phyloP scores from a whole-genome alignment of 2,888 invertebrate species.

The Scrobipalpa atriplicella region DNA sequence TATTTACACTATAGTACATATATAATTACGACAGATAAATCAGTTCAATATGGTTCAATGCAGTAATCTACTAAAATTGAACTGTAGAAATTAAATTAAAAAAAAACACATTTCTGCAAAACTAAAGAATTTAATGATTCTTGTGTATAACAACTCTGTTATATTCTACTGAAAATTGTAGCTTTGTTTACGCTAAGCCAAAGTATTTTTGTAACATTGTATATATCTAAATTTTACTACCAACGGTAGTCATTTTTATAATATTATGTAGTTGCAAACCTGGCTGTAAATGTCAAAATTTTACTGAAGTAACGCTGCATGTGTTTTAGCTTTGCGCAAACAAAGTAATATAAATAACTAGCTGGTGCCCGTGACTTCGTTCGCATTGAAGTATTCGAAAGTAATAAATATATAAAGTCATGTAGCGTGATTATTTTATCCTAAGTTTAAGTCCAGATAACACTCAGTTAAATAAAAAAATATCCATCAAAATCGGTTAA shows the following conservation, averaged over 20 bases:
- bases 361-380: no score
- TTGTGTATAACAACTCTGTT: not conserved
- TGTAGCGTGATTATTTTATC: no score
- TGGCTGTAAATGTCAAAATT: no score
- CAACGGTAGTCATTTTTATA: not conserved
- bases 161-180: not conserved
- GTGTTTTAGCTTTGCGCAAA: not conserved
- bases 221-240: not conserved
- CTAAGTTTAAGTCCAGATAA: no score
- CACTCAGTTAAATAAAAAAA: no score
- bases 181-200: not conserved
- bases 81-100: not conserved
- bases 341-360: slow-evolving; percentile 18
- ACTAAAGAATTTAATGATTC: not conserved
- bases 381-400: no score
- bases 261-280: no score
- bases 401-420: no score
- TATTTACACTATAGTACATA: slow-evolving; percentile 17
- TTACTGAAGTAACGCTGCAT: not conserved
- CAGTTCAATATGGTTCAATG: not conserved
- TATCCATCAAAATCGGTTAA: no score
- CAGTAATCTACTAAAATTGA: not conserved
- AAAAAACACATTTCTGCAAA: not conserved
- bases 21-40: not conserved
- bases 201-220: not conserved